Conservation (phyloP, 92 coral and sea anemone species). For the Porites rus region DNA sequence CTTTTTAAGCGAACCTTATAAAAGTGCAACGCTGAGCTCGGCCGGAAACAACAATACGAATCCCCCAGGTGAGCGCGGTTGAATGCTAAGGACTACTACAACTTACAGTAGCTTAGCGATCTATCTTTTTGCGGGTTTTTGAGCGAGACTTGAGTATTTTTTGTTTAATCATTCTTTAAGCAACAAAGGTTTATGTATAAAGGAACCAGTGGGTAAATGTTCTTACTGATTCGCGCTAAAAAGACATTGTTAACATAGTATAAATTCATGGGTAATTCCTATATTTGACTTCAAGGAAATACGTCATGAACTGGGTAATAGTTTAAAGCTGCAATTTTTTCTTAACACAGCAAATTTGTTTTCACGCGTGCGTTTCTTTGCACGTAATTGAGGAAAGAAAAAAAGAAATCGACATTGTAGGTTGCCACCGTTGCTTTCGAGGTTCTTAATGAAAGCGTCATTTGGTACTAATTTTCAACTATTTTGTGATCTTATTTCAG, state of each 20-base stretch:
- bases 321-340: neutral
- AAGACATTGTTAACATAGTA: neutral
- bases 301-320: neutral
- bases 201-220: neutral
- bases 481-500: conserved; percentile 15
- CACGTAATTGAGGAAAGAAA: neutral
- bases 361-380: neutral
- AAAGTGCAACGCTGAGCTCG: neutral
- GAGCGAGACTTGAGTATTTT: neutral
- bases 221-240: neutral
- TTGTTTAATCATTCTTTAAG: neutral
- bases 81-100: neutral
- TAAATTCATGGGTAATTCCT: conserved; percentile 16
- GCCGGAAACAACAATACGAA: neutral
- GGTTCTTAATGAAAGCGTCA: neutral
- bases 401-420: neutral
- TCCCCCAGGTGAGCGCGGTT: conserved; percentile 12
- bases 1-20: neutral
- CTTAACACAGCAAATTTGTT: neutral
- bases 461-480: neutral
- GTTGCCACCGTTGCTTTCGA: neutral
- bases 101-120: neutral
- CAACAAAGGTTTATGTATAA: neutral
- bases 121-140: neutral
- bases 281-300: conserved; percentile 8